Conservation (phyloP, 2,888 invertebrate genomes). For the Aphodius granarius region DNA sequence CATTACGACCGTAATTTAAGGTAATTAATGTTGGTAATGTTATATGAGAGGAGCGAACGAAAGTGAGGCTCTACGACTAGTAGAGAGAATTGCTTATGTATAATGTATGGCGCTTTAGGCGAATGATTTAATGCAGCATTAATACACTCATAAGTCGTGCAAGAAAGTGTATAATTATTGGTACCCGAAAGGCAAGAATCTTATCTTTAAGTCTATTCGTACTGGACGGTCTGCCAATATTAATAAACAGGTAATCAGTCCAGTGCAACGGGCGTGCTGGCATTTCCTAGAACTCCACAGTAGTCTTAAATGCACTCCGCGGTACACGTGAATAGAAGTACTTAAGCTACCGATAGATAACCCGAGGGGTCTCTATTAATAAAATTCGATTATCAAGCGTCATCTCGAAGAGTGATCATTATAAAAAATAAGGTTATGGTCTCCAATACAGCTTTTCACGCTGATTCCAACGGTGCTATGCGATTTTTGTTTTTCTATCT, state of each 20-base stretch:
- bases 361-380: not conserved
- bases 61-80: not conserved
- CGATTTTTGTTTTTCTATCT: too few species aligned
- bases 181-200: slow-evolving; percentile 13
- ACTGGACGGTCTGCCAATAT: not conserved
- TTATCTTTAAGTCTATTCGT: not conserved
- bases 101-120: slow-evolving; percentile 17
- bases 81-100: slow-evolving; percentile 13
- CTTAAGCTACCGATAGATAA: slow-evolving; percentile 2
- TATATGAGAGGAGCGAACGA: not conserved
- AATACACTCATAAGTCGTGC: slow-evolving; percentile 19
- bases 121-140: slow-evolving; percentile 20
- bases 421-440: too few species aligned
- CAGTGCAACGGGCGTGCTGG: not conserved
- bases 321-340: not conserved
- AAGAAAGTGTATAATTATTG: slow-evolving; percentile 22
- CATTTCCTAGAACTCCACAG: slow-evolving; percentile 8
- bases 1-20: slow-evolving; percentile 10
- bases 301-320: not conserved
- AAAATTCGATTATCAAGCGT: too few species aligned
- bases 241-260: slow-evolving; percentile 1
- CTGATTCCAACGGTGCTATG: too few species aligned
- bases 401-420: too few species aligned
- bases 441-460: too few species aligned
- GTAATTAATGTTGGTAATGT: slow-evolving; percentile 1